Percentiles rank a stretch among this genome's conserved stretches.
These are phyloP conservation scores for Salvator merianae DNA, from an alignment of 2,113 vertebrate species.

Conservation along the genomic window DNA sequence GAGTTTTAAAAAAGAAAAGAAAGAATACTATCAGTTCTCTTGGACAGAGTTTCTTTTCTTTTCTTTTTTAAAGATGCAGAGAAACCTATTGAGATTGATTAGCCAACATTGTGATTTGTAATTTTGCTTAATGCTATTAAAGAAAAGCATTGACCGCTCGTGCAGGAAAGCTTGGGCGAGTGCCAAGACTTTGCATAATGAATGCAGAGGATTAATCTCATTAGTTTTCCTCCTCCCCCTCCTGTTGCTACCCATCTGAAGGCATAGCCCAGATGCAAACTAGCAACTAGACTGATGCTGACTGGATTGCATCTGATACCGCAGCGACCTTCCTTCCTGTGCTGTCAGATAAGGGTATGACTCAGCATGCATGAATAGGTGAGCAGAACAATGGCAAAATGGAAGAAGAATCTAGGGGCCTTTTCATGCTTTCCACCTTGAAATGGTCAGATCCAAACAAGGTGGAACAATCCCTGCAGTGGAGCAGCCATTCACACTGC, in stretches of 20 bases:
- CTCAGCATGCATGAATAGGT: slow-evolving; percentile 16
- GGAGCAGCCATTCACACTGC: too few relatives aligned
- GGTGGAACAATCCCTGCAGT: too few relatives aligned
- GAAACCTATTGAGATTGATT: slow-evolving; percentile 65
- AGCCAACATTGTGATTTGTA: slow-evolving; percentile 56
- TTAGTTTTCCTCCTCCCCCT: slow-evolving; percentile 57
- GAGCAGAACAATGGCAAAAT: slow-evolving; percentile 37
- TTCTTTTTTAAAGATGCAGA: slow-evolving; percentile 27
- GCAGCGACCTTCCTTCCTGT: background rate
- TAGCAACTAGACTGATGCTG: slow-evolving; percentile 28
- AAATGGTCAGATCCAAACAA: too few relatives aligned
- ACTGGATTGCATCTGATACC: slow-evolving; percentile 33
- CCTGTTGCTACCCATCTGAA: background rate
- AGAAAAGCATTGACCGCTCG: slow-evolving; percentile 66
- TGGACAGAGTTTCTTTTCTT: slow-evolving; percentile 28
- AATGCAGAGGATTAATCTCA: slow-evolving; percentile 72
- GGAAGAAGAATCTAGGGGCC: slow-evolving; percentile 20
- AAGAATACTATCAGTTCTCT: background rate
- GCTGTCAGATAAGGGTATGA: slow-evolving; percentile 21
- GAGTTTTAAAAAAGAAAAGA: background rate
- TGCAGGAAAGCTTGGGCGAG: slow-evolving; percentile 54
- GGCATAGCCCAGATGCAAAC: slow-evolving; percentile 25
- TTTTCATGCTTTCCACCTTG: too few relatives aligned
- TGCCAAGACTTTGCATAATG: slow-evolving; percentile 66
- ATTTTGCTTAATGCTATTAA: slow-evolving; percentile 74